These are phyloP conservation scores for Brachypterus glaber DNA, from an alignment of 2,888 invertebrate species.

Conservation along the genomic window DNA sequence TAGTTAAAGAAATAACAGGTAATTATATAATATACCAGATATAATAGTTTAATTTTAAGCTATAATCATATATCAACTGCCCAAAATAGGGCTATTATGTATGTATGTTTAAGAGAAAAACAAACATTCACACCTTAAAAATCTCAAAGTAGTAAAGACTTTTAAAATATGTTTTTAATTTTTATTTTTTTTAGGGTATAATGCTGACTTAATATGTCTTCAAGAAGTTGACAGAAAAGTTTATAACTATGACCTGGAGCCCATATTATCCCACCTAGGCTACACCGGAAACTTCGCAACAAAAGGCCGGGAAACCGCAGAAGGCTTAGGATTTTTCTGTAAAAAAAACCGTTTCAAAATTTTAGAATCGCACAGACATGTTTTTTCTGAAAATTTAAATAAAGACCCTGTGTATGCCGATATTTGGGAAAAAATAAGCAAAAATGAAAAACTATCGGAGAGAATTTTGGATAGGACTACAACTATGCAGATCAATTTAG, in stretches of 20 bases:
- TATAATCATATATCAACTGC: too few relatives aligned
- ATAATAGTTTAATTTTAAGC: background rate
- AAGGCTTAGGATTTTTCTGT: slow-evolving; percentile 77
- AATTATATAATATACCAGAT: slow-evolving; percentile 3
- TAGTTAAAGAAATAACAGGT: slow-evolving; percentile 76
- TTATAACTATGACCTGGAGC: slow-evolving; percentile 56
- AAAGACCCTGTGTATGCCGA: slow-evolving; percentile 43
- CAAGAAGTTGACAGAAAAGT: slow-evolving; percentile 87
- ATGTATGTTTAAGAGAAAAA: too few relatives aligned
- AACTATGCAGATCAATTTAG: slow-evolving; percentile 50
- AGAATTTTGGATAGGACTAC: slow-evolving; percentile 57
- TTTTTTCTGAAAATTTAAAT: slow-evolving; percentile 52
- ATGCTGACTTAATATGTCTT: slow-evolving; percentile 81
- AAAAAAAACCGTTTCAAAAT: slow-evolving; percentile 55
- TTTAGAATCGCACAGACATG: slow-evolving; percentile 45
- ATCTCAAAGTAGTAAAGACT: background rate
- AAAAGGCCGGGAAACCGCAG: slow-evolving; percentile 65
- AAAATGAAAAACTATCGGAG: slow-evolving; percentile 48
- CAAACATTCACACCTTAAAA: too few relatives aligned
- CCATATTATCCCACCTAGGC: slow-evolving; percentile 48
- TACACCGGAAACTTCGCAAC: slow-evolving; percentile 55
- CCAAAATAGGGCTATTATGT: too few relatives aligned
- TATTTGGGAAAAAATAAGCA: slow-evolving; percentile 52
- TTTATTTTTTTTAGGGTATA: slow-evolving; percentile 56
- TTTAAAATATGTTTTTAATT: too few relatives aligned